Evolutionary conservation across 2,888 invertebrate genomes (phyloP), one percentile per base, ranked within the genome.

Genomic region (Aleiodes alternator): DNA sequence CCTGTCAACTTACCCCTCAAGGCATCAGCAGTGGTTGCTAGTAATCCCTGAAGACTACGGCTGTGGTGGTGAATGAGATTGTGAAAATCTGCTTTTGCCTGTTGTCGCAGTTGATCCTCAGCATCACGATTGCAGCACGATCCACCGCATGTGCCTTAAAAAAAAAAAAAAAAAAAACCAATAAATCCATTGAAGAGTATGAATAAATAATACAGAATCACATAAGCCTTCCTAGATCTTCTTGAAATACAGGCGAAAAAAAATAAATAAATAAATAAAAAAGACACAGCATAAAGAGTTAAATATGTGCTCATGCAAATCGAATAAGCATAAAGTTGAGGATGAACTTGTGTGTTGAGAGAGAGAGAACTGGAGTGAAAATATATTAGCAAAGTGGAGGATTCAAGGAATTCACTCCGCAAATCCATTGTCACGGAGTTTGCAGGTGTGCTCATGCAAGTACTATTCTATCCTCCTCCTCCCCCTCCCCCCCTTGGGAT

Each of bases 41-140:
- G 91, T 76, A 95, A 92, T 81, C 95, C 96, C 81, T 94, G 94
- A 76, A 96, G 92, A 81, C 94, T 94, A 85, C 93, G 92, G 75
- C 95, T 94, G 82, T 95, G 93, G 86, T 93, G 93, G 79, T 94
- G 92, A 79, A 95, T 91, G 83, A 95, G 91, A 79, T 91, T 91
- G 84, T 94, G 94, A 83, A 96, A 94, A 84, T 93, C 92, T 78
- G 90, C 90, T 80, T 92, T 92, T 76, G 94, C 92, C 79, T 92
- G 92, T 64, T 90, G 90, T 79, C 92, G 91, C 77, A 95, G 90
- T 72, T 90, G 91, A 34, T 90, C 88, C 89, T 95, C 95, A 86
- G 92, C 92, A 74, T 91, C 92, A 77, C 92, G 91, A 43, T 93
- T 93, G 89, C 96, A 96, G 86, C 95, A 96, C 80, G 91, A 90